Base-by-base conservation (phyloP, 92 coral and sea anemone genomes). In the Phenganax subtilis region DNA sequence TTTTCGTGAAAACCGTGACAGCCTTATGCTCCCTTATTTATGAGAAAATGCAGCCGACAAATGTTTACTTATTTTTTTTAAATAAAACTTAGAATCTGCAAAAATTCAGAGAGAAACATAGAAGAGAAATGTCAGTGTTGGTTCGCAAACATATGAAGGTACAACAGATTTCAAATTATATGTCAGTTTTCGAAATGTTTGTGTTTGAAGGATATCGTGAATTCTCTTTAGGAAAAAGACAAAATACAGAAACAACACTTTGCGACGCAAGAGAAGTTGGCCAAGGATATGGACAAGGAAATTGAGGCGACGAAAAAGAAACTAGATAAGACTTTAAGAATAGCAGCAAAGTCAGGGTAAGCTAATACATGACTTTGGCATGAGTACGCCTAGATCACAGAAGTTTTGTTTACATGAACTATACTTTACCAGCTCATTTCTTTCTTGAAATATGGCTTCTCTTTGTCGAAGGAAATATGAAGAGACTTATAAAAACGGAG, bases 91-190 rank as follows among this genome's bases (percentile, higher is more conserved):
- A 85, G 83, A 84, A 79, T 47, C 28, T 79, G 20, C 74, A 62
- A 66, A 94, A 90, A 85, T 60, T 94, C 74, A 78, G 83, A 51
- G 92, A 85, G 51, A 94, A 92, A 71, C 92, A 90, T 53, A 90
- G 86, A 68, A 93, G 92, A 76, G 98, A 93, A 16, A 90, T 92
- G 86, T 90, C 91, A 8, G 1, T 90, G 7, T 66, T 93, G 44
- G 97, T 88, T 11, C 92, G 87, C 67, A 92, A 84, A 65, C 97
- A 93, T 80, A 92, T 88, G 75, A 93, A 93, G 97, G 98, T 91
- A 68, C 12, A 37, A 37, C 0, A 37, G 47, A 5, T 37, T 37
- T 37, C 47, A 37, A 37, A 37, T 37, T 37, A 37, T 37, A 37
- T 37, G 47, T 37, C 47, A 37, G 9, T 6, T 10, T 67, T 53